Evolutionary conservation across 2,888 invertebrate genomes (phyloP).

Genomic region (Melanotus villosus): DNA sequence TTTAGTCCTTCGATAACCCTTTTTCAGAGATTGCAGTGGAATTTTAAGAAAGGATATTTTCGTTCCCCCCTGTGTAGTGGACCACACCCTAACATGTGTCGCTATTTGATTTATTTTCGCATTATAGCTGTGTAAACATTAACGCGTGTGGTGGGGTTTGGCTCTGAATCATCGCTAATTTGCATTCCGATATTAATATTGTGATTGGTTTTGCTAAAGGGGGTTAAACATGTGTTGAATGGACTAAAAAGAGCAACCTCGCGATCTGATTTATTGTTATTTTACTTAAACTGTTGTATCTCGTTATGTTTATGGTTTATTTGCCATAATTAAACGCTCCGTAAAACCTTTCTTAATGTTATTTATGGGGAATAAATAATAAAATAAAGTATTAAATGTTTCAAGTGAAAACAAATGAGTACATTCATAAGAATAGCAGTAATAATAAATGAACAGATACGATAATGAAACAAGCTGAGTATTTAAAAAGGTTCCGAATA

Average conservation of each 20-base stretch:
- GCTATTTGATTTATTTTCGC: conserved; percentile 40
- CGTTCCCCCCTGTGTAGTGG: conserved; percentile 12
- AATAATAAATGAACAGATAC: too few relatives aligned
- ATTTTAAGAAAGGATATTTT: conserved; percentile 8
- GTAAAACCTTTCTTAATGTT: too few relatives aligned
- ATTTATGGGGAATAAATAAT: too few relatives aligned
- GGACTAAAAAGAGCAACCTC: not conserved
- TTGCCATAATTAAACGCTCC: too few relatives aligned
- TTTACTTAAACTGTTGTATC: not conserved
- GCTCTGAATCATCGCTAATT: conserved; percentile 36
- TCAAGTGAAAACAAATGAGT: too few relatives aligned
- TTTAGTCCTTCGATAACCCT: not conserved
- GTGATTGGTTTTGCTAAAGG: conserved; percentile 27
- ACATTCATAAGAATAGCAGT: too few relatives aligned
- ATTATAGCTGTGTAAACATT: conserved; percentile 36
- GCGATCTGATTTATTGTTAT: not conserved
- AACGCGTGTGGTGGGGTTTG: conserved; percentile 22
- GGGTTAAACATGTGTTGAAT: conserved; percentile 6
- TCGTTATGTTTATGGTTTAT: too few relatives aligned
- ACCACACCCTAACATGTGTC: conserved; percentile 40
- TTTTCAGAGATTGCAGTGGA: not conserved
- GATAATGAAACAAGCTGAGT: too few relatives aligned
- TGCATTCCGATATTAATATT: conserved; percentile 38
- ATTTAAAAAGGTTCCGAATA: too few relatives aligned
- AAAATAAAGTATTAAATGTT: too few relatives aligned